Evolutionary conservation across 2,113 vertebrate species (phyloP).

Genomic region (Ia io): DNA sequence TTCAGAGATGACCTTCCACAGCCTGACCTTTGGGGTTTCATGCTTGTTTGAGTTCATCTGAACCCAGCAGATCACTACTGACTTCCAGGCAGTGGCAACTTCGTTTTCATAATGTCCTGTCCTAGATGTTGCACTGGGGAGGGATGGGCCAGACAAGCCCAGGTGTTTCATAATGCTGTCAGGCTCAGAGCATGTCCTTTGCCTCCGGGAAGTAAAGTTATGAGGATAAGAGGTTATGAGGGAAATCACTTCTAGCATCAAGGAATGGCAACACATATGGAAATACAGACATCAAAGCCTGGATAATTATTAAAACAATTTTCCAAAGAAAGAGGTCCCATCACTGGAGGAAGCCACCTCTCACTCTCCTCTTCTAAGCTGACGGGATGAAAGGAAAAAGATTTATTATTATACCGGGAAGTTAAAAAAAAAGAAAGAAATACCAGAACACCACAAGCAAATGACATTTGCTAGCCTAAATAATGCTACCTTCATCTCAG

Average conservation of each 20-base stretch:
- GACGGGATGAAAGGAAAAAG: neutral
- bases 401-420: conserved; percentile 9
- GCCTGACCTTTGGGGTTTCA: conserved; percentile 59
- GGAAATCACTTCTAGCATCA: conserved; percentile 69
- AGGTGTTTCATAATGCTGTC: conserved; percentile 76
- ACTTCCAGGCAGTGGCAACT: conserved; percentile 69
- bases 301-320: neutral
- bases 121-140: conserved; percentile 78
- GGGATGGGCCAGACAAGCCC: conserved; percentile 72
- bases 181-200: conserved; percentile 62
- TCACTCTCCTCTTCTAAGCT: neutral
- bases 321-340: neutral
- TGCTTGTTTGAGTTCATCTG: conserved; percentile 8
- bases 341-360: neutral
- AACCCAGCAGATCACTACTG: conserved; percentile 31
- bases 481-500: neutral
- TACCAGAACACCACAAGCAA: neutral
- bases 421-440: neutral
- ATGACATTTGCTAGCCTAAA: neutral
- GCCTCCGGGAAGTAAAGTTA: conserved; percentile 79
- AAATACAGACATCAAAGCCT: conserved; percentile 76
- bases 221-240: conserved; percentile 62
- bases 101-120: conserved; percentile 74
- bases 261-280: conserved; percentile 67
- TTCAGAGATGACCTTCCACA: conserved; percentile 57